Evolutionary conservation across 2,797 vertebrate genomes (phyloP).

Genomic region (Ptychobarbus kaznakovi): DNA sequence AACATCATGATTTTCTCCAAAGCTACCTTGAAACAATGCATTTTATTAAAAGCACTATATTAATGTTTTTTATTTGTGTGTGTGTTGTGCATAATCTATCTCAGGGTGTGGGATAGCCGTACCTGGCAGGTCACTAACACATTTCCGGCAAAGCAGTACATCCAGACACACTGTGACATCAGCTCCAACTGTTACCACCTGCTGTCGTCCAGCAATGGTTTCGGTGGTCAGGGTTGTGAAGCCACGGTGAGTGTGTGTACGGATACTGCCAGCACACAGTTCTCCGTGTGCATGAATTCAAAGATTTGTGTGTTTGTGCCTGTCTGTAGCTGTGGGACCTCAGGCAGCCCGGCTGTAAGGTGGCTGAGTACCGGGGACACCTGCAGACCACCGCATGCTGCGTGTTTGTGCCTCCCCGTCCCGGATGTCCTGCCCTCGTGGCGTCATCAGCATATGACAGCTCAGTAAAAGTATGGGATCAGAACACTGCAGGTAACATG

Average conservation of each 20-base stretch:
- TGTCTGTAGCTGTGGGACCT: constrained; percentile 91
- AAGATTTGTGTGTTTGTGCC: constrained; percentile 40
- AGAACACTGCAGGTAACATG: constrained; percentile 86
- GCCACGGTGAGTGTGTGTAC: constrained; percentile 84
- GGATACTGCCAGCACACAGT: background rate
- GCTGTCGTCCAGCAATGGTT: constrained; percentile 91
- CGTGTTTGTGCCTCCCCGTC: constrained; percentile 82
- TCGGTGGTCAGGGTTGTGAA: constrained; percentile 89
- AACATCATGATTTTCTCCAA: background rate
- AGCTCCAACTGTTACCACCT: constrained; percentile 85
- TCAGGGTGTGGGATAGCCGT: constrained; percentile 94
- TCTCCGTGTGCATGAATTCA: constrained; percentile 42
- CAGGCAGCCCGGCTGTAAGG: constrained; percentile 84
- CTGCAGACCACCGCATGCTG: constrained; percentile 88
- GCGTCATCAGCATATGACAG: constrained; percentile 90
- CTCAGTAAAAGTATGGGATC: constrained; percentile 92
- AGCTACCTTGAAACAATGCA: background rate
- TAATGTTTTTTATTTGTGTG: constrained; percentile 4
- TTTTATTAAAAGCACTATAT: background rate
- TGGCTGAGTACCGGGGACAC: constrained; percentile 91
- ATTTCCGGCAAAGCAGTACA: constrained; percentile 90
- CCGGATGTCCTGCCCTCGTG: constrained; percentile 71
- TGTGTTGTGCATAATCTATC: constrained; percentile 17
- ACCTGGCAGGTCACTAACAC: constrained; percentile 86
- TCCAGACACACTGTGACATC: constrained; percentile 93